Evolutionary conservation across 2,888 invertebrate genomes (phyloP).

Genomic region (Archaeoteleia sp.): DNA sequence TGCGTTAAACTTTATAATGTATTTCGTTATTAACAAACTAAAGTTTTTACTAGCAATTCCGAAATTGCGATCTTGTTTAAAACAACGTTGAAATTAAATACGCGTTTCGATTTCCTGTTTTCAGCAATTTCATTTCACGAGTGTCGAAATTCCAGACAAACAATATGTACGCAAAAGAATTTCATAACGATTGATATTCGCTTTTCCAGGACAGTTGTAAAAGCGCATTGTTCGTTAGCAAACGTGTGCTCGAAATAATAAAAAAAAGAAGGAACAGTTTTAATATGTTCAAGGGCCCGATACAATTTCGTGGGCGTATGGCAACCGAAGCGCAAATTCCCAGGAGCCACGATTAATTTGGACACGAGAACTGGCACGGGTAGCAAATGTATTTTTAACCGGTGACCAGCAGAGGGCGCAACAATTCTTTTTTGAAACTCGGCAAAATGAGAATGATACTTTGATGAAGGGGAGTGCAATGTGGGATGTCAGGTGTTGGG

Average conservation of each 20-base stretch:
- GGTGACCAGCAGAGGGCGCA: constrained; percentile 49
- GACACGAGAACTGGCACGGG: constrained; percentile 49
- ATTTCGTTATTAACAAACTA: no score
- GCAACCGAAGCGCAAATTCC: constrained; percentile 48
- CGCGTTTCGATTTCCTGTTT: no score
- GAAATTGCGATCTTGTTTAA: no score
- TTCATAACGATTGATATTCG: constrained; percentile 23
- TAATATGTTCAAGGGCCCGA: constrained; percentile 33
- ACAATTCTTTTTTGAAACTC: constrained; percentile 68
- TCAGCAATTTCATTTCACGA: background rate
- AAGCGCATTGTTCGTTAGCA: constrained; percentile 34
- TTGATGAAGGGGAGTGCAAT: constrained; percentile 72
- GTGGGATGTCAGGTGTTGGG: constrained; percentile 73
- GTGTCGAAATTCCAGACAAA: background rate
- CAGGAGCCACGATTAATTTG: constrained; percentile 51
- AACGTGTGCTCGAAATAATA: constrained; percentile 25
- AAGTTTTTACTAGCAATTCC: no score
- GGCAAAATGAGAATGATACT: constrained; percentile 73
- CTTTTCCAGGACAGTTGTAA: constrained; percentile 22
- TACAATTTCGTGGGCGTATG: constrained; percentile 49
- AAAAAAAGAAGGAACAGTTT: constrained; percentile 43
- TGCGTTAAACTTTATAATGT: no score
- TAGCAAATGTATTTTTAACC: constrained; percentile 49
- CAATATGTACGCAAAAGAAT: constrained; percentile 7
- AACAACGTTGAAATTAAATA: no score